Evolutionary conservation across 2,797 vertebrate genomes (phyloP).

Genomic region (Urophycis tenuis): DNA sequence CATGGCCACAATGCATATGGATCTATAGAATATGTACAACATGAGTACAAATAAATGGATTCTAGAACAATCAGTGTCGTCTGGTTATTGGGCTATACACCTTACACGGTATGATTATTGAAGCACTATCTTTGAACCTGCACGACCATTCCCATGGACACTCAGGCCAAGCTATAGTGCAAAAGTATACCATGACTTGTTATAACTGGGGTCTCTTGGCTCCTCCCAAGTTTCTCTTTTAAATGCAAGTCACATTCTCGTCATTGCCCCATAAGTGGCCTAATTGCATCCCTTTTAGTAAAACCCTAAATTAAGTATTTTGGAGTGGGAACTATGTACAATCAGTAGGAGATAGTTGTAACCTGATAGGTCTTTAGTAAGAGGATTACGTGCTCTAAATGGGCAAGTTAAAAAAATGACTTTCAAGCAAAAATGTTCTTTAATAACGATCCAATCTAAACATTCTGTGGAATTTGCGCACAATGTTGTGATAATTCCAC

Average conservation of each 20-base stretch:
- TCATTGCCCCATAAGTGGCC: background rate
- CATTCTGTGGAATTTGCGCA: slow-evolving; percentile 66
- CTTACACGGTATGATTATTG: background rate
- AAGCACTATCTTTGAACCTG: slow-evolving; percentile 76
- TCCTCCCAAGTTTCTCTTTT: slow-evolving; percentile 73
- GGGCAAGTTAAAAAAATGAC: background rate
- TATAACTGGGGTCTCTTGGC: slow-evolving; percentile 82
- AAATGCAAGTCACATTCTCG: slow-evolving; percentile 74
- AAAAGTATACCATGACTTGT: slow-evolving; percentile 69
- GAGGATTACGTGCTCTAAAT: background rate
- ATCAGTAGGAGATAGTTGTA: background rate
- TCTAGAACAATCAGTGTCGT: background rate
- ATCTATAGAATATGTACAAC: background rate
- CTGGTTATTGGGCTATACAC: background rate
- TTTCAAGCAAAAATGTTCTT: slow-evolving; percentile 51
- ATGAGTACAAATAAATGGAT: background rate
- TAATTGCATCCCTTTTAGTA: background rate
- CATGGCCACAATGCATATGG: background rate
- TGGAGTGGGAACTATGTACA: background rate
- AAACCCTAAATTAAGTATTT: background rate
- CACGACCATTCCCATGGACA: slow-evolving; percentile 54
- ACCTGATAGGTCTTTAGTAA: background rate
- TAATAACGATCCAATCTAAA: slow-evolving; percentile 59
- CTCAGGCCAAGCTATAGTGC: slow-evolving; percentile 74
- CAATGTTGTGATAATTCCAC: slow-evolving; percentile 52